Conservation (phyloP, 1,140 invertebrate species). For the Drosophila setifemur region DNA sequence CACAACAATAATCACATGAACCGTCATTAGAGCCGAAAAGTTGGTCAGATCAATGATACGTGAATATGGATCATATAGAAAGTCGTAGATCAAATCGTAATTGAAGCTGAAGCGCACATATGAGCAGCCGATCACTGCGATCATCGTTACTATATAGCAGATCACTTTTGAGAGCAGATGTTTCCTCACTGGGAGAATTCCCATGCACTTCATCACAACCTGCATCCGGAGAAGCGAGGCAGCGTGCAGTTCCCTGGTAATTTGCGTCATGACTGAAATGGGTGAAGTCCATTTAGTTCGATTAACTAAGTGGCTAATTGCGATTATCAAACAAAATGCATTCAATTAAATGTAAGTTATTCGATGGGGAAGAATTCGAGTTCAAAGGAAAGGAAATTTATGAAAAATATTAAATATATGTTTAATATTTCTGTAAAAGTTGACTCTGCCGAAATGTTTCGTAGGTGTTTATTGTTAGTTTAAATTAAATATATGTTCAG, state of each 20-base stretch:
- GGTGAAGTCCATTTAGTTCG: background rate
- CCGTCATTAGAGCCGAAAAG: background rate
- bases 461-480: no score
- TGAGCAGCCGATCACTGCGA: background rate
- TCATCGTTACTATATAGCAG: background rate
- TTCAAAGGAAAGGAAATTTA: no score
- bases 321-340: no score
- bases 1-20: slow-evolving; percentile 13
- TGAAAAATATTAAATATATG: no score
- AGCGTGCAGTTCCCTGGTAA: slow-evolving; percentile 32
- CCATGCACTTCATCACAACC: slow-evolving; percentile 33
- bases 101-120: slow-evolving; percentile 15
- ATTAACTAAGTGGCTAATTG: slow-evolving; percentile 28
- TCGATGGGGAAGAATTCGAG: no score
- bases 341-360: no score
- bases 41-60: slow-evolving; percentile 29
- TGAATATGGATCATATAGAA: slow-evolving; percentile 26
- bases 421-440: no score
- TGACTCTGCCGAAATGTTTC: no score
- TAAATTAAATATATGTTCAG: no score
- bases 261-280: slow-evolving; percentile 38
- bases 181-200: slow-evolving; percentile 22
- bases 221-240: slow-evolving; percentile 28
- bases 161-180: slow-evolving; percentile 8
- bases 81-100: slow-evolving; percentile 27